Base-by-base conservation (phyloP, 2,113 vertebrate species). In the Phalacrocorax aristotelis region DNA sequence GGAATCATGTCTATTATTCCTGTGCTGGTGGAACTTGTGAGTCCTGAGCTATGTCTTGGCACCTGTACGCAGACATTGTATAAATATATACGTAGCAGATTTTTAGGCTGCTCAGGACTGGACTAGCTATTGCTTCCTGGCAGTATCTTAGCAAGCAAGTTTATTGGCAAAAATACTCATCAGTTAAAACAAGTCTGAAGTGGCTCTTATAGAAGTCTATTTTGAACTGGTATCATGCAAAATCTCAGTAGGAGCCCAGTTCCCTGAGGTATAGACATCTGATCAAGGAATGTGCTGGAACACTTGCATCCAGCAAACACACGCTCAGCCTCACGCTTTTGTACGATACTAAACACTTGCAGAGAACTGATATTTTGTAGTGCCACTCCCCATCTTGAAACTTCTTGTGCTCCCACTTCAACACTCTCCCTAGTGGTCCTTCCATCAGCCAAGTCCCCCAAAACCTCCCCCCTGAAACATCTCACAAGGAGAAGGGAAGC, bases 251-350 rank as follows among this genome's bases (percentile, higher is more conserved):
- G 77, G 74, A 96, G 65, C 34, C 15, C 69, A 48, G 21, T 84
- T 95, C 83, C 86, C 80, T 78, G 60, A 89, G 64, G 77, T 83
- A 92, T 15, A 74, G 44, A 71, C 52, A 91, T 87, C 64, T 89
- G 68, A 95, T 79, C 7, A 13, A 76, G 49, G 65, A 94, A 93
- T 95, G 76, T 81, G 72, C 42, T 94, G 76, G 80, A 93, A 92
- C 52, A n/a, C 38, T 76, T 3, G 2, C 83, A 82, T 76, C 25
- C 52, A 76, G 72, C 36, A 89, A 92, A 89, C 65, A 90, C 49
- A 81, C 0, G 1, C 46, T 79, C 51, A 75, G 42, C 34, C 93
- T 93, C 82, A 74, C 1, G 22, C 54, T 64, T 86, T 87, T 79
- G 27, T 60, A 52, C n/a, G 30, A 68, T 26, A 71, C 16, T 89